Evolutionary conservation across 1,140 invertebrate species (phyloP), one percentile per base, ranked within the genome.

Genomic region (Meloidogyne exigua): DNA sequence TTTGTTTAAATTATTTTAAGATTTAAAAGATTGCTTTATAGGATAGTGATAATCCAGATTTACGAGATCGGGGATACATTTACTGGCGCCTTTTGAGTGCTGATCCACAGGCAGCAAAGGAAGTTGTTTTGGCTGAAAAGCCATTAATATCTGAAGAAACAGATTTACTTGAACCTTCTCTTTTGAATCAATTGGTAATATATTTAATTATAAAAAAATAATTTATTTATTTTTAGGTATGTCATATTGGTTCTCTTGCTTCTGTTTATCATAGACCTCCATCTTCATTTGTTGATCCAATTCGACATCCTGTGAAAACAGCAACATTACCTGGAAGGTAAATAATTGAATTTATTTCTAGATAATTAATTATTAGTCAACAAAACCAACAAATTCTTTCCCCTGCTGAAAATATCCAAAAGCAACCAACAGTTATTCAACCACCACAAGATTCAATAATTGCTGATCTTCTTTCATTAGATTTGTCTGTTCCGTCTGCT

Each of bases 231-330:
- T 25, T 73, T 63, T 72, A 73, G 72, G 72, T 73, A 39, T 99
- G 96, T 89, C 96, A 99, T 88, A 99, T 99, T 85, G 95, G 95
- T 68, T 96, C 94, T 76, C 90, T 99, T 74, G 97, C 97, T 12
- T 98, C 95, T 26, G 96, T 99, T 3, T 99, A 99, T 88, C 97
- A 99, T 87, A 99, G 99, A 89, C 97, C 97, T 36, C 97, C 97
- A 0, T 95, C 93, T 36, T 94, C 97, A 0, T 99, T 99, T 89
- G 95, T 99, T 36, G 97, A 99, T 89, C 93, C 25, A 72, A 88
- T 74, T 77, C 88, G 90, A 82, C 89, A 89, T 26, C 84, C 90
- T 11, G 90, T 90, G 63, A 76, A 79, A 57, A 65, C 28, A 21
- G 49, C 79, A 11, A 21, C 36, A 21, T 39, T 49, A 57, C 71